Base-by-base conservation (phyloP, 2,888 invertebrate species). In the Sinopyrophorus schimmeli region DNA sequence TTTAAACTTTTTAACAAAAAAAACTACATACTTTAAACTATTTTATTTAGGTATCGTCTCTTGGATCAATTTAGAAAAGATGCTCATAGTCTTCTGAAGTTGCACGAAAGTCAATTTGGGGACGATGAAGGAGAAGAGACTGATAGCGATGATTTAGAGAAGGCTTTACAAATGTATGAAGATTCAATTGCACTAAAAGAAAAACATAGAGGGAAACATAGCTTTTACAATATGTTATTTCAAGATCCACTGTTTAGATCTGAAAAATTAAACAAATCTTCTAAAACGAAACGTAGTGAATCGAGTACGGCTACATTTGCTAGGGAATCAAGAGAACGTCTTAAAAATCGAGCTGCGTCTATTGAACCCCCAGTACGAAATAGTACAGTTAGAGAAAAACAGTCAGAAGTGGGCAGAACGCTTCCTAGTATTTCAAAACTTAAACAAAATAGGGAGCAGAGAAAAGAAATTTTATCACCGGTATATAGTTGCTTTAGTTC, bases 151-250 rank as follows among this genome's bases (percentile, higher is more conserved):
- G 62, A 54, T 6, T 38, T 51, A 26, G 58, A 55, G 5, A 48
- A 47, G 11, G 39, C 50, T 24, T 40, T 44, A n/a, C 43, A 65
- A 53, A 58, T 50, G 20, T 68, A 66, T 31, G 72, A 72, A 53
- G 53, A 53, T 15, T 53, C 53, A 3, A 63, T 71, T 3, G 71
- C 71, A 1, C 53, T 72, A 21, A 71, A 72, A 54, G 72, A 72
- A 41, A 72, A 72, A 51, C 71, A 71, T 42, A 59, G 71, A 31
- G 65, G 60, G n/a, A 66, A 63, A 52, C 55, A 54, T 32, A 49
- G 50, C 30, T 50, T 46, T 37, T 44, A 39, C 14, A 46, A 50
- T 11, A 50, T 50, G 14, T 17, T 49, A 10, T 49, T 43, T 44
- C 49, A 49, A 39, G 42, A 49, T 14, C 49, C 43, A 5, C 38